Evolutionary conservation across 2,888 invertebrate genomes (phyloP).

Genomic region (Erebia palarica): DNA sequence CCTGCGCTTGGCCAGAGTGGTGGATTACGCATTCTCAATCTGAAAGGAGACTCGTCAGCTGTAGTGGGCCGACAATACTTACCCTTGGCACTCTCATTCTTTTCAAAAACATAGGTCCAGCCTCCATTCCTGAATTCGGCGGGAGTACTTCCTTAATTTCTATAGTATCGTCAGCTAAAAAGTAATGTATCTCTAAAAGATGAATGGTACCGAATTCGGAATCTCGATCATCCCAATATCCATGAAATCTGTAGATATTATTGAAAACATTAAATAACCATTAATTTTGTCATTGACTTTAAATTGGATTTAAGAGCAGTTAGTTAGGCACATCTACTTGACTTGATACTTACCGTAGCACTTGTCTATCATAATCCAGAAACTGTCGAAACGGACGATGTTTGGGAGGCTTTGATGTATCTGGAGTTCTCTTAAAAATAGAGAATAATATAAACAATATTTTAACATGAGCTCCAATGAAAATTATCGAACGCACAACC

Average conservation of each 20-base stretch:
- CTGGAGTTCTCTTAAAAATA: slow-evolving; percentile 63
- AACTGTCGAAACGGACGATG: slow-evolving; percentile 89
- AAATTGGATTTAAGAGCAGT: too few relatives aligned
- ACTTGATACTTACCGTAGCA: slow-evolving; percentile 63
- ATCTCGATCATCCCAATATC: slow-evolving; percentile 94
- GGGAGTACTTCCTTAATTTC: slow-evolving; percentile 90
- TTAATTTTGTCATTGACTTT: too few relatives aligned
- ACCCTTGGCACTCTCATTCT: slow-evolving; percentile 91
- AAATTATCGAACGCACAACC: background rate
- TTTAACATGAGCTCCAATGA: background rate
- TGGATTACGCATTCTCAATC: too few relatives aligned
- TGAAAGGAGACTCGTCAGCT: too few relatives aligned
- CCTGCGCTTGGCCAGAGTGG: too few relatives aligned
- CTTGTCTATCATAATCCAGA: slow-evolving; percentile 90
- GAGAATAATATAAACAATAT: background rate
- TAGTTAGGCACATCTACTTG: background rate
- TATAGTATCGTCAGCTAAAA: slow-evolving; percentile 93
- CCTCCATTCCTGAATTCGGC: slow-evolving; percentile 87
- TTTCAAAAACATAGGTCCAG: slow-evolving; percentile 87
- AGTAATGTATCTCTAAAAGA: slow-evolving; percentile 91
- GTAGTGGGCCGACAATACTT: slow-evolving; percentile 32
- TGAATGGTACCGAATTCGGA: slow-evolving; percentile 90
- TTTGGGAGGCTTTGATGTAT: slow-evolving; percentile 62
- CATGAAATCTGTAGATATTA: slow-evolving; percentile 84
- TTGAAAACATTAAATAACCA: background rate